A percentile compares a stretch with the other conserved stretches of the same genome.
These are phyloP conservation scores for Chaetophractus vellerosus DNA, from an alignment of 2,797 vertebrate genomes.

Conservation along the genomic window DNA sequence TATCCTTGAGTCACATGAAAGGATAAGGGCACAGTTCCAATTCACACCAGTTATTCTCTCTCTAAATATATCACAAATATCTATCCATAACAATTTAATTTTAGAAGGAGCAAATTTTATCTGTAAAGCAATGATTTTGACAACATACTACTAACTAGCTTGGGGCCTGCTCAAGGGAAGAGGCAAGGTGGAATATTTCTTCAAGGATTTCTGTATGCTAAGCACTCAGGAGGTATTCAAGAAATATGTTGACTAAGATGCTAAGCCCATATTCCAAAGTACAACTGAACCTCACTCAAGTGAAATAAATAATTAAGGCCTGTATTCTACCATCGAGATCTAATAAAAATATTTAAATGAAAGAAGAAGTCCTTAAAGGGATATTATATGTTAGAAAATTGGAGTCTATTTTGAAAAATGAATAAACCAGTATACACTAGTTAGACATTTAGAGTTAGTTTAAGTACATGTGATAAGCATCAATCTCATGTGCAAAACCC, in stretches of 20 bases:
- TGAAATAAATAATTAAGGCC: conserved; percentile 17
- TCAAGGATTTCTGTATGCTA: neutral
- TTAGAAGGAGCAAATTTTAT: neutral
- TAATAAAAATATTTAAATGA: conserved; percentile 33
- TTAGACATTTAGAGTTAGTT: conserved; percentile 40
- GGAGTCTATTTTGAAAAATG: conserved; percentile 22
- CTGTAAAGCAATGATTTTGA: neutral
- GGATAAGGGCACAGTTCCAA: neutral
- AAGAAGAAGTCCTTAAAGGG: conserved; percentile 28
- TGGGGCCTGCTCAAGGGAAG: neutral
- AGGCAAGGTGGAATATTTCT: neutral
- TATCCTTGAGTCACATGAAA: neutral
- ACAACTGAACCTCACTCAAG: neutral
- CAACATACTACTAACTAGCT: neutral
- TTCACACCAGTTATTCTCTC: neutral
- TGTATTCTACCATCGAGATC: neutral
- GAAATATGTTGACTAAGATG: neutral
- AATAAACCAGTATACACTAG: neutral
- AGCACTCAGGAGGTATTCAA: neutral
- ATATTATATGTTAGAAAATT: neutral
- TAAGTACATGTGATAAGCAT: neutral
- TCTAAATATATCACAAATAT: neutral
- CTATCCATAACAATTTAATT: neutral
- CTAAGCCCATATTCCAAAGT: neutral
- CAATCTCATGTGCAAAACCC: conserved; percentile 21